Percentiles rank a stretch among this genome's conserved stretches.
Conservation (phyloP, 2,797 vertebrate species). For the Hapalemur alaotrensis region DNA sequence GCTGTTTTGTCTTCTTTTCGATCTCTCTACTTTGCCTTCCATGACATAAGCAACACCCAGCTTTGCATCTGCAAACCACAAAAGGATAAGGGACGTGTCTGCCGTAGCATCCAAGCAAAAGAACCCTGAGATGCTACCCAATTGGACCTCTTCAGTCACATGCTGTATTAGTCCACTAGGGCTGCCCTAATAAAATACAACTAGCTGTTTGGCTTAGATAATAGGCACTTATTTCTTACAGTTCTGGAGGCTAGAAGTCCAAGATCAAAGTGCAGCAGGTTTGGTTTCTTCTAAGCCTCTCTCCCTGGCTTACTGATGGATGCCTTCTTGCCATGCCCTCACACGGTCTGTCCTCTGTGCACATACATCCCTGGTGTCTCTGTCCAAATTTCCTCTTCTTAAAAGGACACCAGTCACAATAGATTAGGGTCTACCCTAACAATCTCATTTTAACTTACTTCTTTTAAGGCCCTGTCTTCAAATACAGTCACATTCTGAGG, state of each 20-base stretch:
- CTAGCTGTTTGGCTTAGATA: not conserved
- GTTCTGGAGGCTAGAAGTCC: not conserved
- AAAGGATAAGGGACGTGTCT: not conserved
- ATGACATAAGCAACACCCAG: not conserved
- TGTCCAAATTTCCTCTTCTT: not conserved
- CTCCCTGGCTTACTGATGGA: not conserved
- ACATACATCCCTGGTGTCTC: not conserved
- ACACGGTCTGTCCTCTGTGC: not conserved
- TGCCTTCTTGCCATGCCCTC: no score
- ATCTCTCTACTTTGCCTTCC: not conserved
- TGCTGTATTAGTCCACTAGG: not conserved
- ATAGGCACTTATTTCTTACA: not conserved
- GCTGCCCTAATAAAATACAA: not conserved
- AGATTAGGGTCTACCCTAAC: not conserved
- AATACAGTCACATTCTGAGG: not conserved
- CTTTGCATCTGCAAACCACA: not conserved
- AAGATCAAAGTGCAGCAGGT: not conserved
- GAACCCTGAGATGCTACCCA: not conserved
- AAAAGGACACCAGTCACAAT: not conserved
- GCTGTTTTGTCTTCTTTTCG: not conserved
- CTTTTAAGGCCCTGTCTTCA: not conserved
- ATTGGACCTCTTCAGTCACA: not conserved
- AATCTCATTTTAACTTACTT: not conserved
- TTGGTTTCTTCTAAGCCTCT: not conserved
- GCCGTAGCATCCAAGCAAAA: not conserved